Percentiles rank a stretch among this genome's conserved stretches.
phyloP scores from a whole-genome alignment of 2,888 invertebrate species.

The Emmelina monodactyla region DNA sequence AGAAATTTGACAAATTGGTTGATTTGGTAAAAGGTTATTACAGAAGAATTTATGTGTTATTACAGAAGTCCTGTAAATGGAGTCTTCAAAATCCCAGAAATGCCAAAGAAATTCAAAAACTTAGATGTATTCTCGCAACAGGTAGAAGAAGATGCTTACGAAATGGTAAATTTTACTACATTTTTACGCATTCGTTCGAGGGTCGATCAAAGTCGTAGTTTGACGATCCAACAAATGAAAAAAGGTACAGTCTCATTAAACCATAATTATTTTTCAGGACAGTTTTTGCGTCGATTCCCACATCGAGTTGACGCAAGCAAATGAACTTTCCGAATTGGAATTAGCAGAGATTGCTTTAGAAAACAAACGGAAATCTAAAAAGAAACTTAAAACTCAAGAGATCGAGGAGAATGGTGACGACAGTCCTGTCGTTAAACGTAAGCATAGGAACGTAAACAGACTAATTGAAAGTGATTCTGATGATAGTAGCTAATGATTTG shows the following conservation, averaged over 20 bases:
- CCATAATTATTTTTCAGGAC: slow-evolving; percentile 60
- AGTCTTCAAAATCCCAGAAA: slow-evolving; percentile 68
- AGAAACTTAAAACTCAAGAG: slow-evolving; percentile 15
- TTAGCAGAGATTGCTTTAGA: slow-evolving; percentile 68
- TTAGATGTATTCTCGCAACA: slow-evolving; percentile 60
- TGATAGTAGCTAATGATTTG: slow-evolving; percentile 39
- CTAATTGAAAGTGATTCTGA: slow-evolving; percentile 54
- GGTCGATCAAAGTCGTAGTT: too few species aligned
- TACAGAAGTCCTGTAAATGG: slow-evolving; percentile 68
- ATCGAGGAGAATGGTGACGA: slow-evolving; percentile 22
- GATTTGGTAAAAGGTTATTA: too few species aligned
- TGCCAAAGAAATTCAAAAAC: slow-evolving; percentile 39
- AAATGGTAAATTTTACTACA: too few species aligned
- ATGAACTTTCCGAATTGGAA: slow-evolving; percentile 66
- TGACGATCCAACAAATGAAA: too few species aligned
- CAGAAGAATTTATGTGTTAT: too few species aligned
- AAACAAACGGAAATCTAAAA: slow-evolving; percentile 27
- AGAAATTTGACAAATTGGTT: too few species aligned
- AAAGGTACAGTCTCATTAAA: too few species aligned
- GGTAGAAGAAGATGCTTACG: slow-evolving; percentile 57
- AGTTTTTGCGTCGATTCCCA: slow-evolving; percentile 72
- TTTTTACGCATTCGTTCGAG: too few species aligned
- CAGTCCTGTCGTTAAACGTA: slow-evolving; percentile 36
- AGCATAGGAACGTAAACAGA: slow-evolving; percentile 28
- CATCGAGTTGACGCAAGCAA: slow-evolving; percentile 49